These are phyloP conservation scores for Steatocranus sp. DNA, from an alignment of 2,797 vertebrate species.

Conservation along the genomic window DNA sequence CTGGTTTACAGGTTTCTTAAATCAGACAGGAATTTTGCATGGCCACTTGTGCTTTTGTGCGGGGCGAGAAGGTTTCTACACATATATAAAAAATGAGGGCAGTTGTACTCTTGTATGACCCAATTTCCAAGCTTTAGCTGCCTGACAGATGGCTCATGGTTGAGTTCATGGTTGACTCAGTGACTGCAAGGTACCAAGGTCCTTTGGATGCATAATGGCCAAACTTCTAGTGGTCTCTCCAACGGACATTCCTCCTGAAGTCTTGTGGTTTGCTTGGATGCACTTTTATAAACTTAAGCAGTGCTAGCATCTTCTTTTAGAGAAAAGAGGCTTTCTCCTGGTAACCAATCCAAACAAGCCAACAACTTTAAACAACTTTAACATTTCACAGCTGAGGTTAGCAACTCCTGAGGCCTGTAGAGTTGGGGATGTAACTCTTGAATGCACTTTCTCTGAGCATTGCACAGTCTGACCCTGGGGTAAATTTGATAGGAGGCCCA, in stretches of 20 bases:
- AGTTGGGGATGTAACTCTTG: not conserved
- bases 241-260: not conserved
- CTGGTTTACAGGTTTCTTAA: not conserved
- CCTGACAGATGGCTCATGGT: not conserved
- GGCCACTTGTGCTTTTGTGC: not conserved
- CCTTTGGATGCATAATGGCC: not conserved
- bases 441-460: not conserved
- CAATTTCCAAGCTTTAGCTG: not conserved
- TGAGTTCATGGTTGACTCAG: not conserved
- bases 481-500: not conserved
- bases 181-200: not conserved
- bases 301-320: not conserved
- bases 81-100: not conserved
- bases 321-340: not conserved
- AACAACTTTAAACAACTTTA: not conserved
- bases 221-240: not conserved
- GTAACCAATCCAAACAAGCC: not conserved
- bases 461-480: not conserved
- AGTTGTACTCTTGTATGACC: not conserved
- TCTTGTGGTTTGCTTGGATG: not conserved
- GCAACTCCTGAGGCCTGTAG: not conserved
- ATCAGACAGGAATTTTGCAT: not conserved
- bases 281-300: not conserved
- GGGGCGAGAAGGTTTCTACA: not conserved
- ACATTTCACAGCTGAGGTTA: accelerated